Base-by-base conservation (phyloP, 2,113 vertebrate species). In the Cinclus mexicanus region DNA sequence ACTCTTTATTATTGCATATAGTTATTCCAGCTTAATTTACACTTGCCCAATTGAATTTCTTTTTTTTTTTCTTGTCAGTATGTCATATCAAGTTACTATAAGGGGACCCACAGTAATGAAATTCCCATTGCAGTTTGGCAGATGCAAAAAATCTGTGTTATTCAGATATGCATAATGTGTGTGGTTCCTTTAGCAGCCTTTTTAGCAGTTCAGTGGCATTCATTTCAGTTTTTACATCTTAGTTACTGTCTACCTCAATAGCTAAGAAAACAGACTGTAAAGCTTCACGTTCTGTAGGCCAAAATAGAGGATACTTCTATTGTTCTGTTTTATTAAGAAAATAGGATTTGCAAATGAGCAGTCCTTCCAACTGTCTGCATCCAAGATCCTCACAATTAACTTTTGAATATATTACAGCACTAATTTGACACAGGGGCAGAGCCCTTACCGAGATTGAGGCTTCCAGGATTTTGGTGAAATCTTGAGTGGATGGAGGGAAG, bases 231-330 rank as follows among this genome's bases (percentile, higher is more conserved):
- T 94, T 95, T 91, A 89, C 49, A 82, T 80, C 80, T 81, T 68
- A 56, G 56, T 91, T 87, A 87, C 76, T 89, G 55, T 87, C 74
- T 94, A 19, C 33, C 65, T 92, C 83, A 89, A 71, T 46, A 79
- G 44, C 77, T 96, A 71, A 76, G 92, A 91, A 89, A 94, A 82
- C 16, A 94, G 52, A 79, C 74, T 60, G 41, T 83, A 89, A 92
- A 95, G 70, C 44, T 81, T 89, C 47, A 53, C 22, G 9, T 87
- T 92, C 49, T 68, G 9, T 49, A 37, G 72, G 41, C 56, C 69
- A 57, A 79, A 91, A 52, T 10, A 71, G 60, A 71, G 44, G n/a
- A 56, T 79, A 56, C 37, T 83, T 61, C 29, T 64, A n/a, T 75
- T 91, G 53, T 88, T 87, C 47, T 70, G 10, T 53, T 86, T 63